Base-by-base conservation (phyloP, 2,888 invertebrate genomes). In the Sesamia inferens region DNA sequence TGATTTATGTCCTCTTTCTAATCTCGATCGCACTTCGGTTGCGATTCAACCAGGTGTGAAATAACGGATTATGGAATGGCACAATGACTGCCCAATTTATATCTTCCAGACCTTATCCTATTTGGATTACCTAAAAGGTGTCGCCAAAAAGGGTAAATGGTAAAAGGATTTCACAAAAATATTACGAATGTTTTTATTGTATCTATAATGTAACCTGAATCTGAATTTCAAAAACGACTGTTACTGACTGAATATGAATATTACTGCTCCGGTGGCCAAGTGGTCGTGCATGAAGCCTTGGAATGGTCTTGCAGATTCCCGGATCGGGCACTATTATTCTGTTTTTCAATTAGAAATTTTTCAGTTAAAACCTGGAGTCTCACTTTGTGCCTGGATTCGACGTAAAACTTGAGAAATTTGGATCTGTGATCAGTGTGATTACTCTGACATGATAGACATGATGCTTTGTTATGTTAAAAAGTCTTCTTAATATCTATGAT, bases 11-110 rank as follows among this genome's bases (percentile, higher is more conserved):
- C 39, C 51, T 16, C 24, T 7, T 59, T 48, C 24, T 42, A 55
- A 78, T 76, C 79, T 78, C 19, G 72, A 78, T 78, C 59, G 39
- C 54, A 71, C 13, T 72, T 78, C 64, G 59, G 59, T 65, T 78
- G 16, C 42, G 59, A 55, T 48, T 78, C 79, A 79, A 19, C 48
- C 79, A 76, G 72, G 76, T 76, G 79, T 61, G 5, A 72, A 79
- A 77, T 79, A 79, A 71, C 72, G 55, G 78, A 79, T 79, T 79
- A 77, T 4, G 61, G 44, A n/a, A 47, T 62, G 55, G 19, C 44
- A 73, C 55, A 72, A 66, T 66, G 55, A 57, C 6, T 57, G 5
- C 47, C n/a, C 6, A 51, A 77, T 77, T 77, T 79, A 66, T 79
- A n/a, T 72, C 39, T 48, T 22, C 14, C 79, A 31, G 19, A 54